These are phyloP conservation scores for Elephas maximus DNA, from an alignment of 2,113 vertebrate species.

Conservation along the genomic window DNA sequence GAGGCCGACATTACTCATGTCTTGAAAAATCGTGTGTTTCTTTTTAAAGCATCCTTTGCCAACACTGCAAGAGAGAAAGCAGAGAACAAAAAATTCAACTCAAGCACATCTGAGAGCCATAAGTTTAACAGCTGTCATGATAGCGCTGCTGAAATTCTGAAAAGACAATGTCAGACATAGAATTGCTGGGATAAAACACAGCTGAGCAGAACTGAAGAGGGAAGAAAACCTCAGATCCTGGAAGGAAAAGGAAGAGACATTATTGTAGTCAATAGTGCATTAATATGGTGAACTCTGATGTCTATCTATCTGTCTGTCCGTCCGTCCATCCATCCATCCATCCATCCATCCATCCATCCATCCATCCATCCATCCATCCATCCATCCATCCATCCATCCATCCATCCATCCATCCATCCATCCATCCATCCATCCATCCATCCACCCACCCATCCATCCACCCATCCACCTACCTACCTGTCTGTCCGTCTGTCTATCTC, in stretches of 20 bases:
- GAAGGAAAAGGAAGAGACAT: conserved; percentile 53
- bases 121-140: conserved; percentile 80
- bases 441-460: not conserved
- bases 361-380: not conserved
- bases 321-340: not conserved
- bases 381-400: not conserved
- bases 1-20: conserved; percentile 37
- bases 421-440: not conserved
- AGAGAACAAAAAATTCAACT: conserved; percentile 69
- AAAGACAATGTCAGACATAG: conserved; percentile 45
- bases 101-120: conserved; percentile 62
- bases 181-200: conserved; percentile 33
- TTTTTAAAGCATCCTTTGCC: conserved; percentile 74
- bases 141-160: conserved; percentile 59
- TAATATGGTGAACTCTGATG: conserved; percentile 39
- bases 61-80: conserved; percentile 61
- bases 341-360: not conserved
- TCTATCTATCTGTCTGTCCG: not conserved
- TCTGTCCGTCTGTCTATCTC: not conserved
- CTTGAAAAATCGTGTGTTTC: conserved; percentile 62
- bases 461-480: not conserved
- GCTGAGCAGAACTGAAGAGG: conserved; percentile 34
- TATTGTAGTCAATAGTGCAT: conserved; percentile 50
- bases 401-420: not conserved
- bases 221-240: conserved; percentile 53